Evolutionary conservation across 1,140 invertebrate genomes (phyloP), one percentile per base, ranked within the genome.

Genomic region (Gerris buenoi): DNA sequence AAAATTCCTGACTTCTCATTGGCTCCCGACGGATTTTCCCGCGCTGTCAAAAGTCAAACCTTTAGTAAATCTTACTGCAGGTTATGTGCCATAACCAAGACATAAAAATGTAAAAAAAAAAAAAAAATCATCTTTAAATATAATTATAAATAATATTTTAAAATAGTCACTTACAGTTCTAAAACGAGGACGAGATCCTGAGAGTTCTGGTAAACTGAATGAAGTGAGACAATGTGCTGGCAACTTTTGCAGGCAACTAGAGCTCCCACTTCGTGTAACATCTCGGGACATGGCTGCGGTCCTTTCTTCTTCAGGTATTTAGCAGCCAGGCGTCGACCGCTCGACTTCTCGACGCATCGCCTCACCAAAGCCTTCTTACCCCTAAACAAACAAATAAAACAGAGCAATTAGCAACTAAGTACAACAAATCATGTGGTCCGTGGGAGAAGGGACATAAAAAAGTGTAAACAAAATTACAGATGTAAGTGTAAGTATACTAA

Each of bases 281-380:
- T 91, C 78, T 93, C 90, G n/a, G 62, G 28, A 78, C 92, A 89
- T 68, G 86, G 83, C 27, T 86, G 87, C 70, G 88, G 85, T 73
- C 93, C 84, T 71, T 92, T 81, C 77, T 96, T 94, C 76, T 89
- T 86, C 70, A 97, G 89, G 80, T 91, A 95, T 81, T 98, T 98
- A 69, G 94, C 95, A 0, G 95, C 95, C 82, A 90, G 97, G 76
- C 91, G 86, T 70, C 84, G 81, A 27, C 90, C 89, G 10, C 88
- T 91, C 68, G 85, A 83, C 75, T 87, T 85, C 77, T 96, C 89
- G n/a, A 85, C 83, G 72, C 93, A 92, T 77, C 90, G 85, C 70
- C 89, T 86, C 62, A 98, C 95, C 67, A 92, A 87, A 22, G 95
- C 95, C 79, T 96, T 98, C 81, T 97, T 96, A 46, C 95, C 95